A percentile compares a stretch with the other conserved stretches of the same genome.
Conservation (phyloP, 1,140 invertebrate species). For the Rhopalosiphum padi region DNA sequence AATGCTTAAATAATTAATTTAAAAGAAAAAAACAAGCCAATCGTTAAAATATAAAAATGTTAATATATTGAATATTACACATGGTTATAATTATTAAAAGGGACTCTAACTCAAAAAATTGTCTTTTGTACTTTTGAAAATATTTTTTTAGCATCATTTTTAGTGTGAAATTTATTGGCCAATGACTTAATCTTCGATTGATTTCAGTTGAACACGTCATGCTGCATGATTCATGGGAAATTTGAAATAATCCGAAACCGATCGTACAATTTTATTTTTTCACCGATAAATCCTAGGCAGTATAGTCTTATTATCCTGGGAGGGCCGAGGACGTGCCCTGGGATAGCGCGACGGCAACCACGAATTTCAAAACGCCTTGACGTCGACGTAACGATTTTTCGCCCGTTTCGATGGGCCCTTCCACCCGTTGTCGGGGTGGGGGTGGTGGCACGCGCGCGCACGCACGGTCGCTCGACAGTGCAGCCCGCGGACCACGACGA, state of each 20-base stretch:
- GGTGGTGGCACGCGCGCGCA: not conserved
- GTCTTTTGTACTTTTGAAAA: not conserved
- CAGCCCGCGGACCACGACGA: not conserved
- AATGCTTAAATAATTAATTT: too few relatives aligned
- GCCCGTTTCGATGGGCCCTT: not conserved
- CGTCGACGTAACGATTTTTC: slow-evolving; percentile 33
- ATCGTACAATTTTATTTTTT: too few relatives aligned
- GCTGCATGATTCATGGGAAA: not conserved
- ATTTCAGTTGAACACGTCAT: not conserved
- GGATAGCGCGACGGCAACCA: not conserved
- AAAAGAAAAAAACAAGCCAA: not conserved
- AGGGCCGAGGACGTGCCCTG: too few relatives aligned
- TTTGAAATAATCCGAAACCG: not conserved
- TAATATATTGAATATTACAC: too few relatives aligned
- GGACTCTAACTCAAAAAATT: not conserved
- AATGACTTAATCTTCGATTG: not conserved
- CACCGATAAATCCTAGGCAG: too few relatives aligned
- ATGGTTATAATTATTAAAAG: not conserved
- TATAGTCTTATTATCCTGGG: too few relatives aligned
- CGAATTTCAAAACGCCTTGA: not conserved
- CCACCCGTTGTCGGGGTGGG: not conserved
- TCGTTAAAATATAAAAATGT: not conserved
- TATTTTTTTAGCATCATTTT: not conserved
- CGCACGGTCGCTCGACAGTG: not conserved
- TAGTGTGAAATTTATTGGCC: not conserved